Base-by-base conservation (phyloP, 2,113 vertebrate species). In the Mionectes macconnelli region DNA sequence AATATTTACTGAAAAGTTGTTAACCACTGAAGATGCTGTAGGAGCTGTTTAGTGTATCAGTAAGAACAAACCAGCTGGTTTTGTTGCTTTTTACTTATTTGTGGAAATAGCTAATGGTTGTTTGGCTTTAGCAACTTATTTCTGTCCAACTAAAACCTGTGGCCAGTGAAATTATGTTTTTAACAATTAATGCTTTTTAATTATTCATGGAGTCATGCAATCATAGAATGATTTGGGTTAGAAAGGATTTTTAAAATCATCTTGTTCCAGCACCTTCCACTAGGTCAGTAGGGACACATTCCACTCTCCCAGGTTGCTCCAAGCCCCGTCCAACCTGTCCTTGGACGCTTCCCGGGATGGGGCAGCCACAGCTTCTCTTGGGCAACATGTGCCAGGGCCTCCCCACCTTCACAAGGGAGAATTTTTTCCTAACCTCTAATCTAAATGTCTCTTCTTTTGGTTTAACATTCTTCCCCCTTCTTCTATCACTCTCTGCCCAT, bases 401-500 rank as follows among this genome's bases (percentile, higher is more conserved):
- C 31, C 6, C 4, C 56, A 56, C 12, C 27, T 22, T 42, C 72
- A 37, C 12, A 63, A 10, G 8, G 14, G 49, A 63, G 6, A 14
- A 12, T 57, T 67, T 63, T 25, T 44, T 49, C 15, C 31, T 31
- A 31, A 42, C 30, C 21, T 62, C 21, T 42, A 49, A 55, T 4
- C 5, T n/a, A 55, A 83, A 55, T 40, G 3, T 62, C 9, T 69
- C 47, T 7, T 27, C 18, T 28, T n/a, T 39, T 14, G 5, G 21
- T 69, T 62, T 56, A 63, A 69, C 35, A 63, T 6, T 31, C 25
- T 63, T 28, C 8, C 8, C 9, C 9, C 14, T 56, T 42, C 2
- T 42, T 8, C 12, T 37, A 5, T 16, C 21, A 16, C 19, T 47
- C 5, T 14, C 30, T 0, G 1, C 17, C 28, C 39, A 16, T 4